Evolutionary conservation across 2,113 vertebrate genomes (phyloP).

Genomic region (Etheostoma spectabile): DNA sequence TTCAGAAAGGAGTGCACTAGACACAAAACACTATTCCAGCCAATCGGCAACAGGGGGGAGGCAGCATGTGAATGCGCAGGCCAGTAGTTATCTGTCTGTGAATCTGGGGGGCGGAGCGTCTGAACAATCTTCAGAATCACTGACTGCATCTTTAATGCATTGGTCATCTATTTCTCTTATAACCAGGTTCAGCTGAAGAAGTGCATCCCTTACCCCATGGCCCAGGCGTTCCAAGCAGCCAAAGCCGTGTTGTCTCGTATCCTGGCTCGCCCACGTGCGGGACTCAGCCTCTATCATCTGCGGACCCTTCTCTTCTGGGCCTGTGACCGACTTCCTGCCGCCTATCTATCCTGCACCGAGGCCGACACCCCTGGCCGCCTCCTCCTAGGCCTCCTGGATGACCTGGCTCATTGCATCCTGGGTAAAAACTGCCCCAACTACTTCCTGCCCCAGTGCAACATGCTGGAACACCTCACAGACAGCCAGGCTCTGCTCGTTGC

Average conservation of each 20-base stretch:
- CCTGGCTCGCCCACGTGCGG: conserved; percentile 82
- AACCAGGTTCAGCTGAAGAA: conserved; percentile 88
- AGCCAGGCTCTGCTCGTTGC: conserved; percentile 82
- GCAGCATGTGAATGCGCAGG: too few relatives aligned
- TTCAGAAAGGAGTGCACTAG: too few relatives aligned
- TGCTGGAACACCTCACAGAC: conserved; percentile 84
- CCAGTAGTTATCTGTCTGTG: too few relatives aligned
- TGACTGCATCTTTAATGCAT: background rate
- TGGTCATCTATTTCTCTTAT: background rate
- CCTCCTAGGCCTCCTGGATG: conserved; percentile 88
- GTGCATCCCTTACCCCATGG: conserved; percentile 87
- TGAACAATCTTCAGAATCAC: too few relatives aligned
- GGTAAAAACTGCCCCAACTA: conserved; percentile 89
- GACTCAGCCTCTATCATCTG: conserved; percentile 89
- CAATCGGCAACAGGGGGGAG: too few relatives aligned
- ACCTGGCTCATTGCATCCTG: conserved; percentile 87
- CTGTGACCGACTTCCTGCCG: conserved; percentile 87
- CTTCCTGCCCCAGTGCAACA: conserved; percentile 88
- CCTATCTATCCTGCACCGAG: conserved; percentile 84
- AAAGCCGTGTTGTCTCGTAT: conserved; percentile 86
- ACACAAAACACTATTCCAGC: too few relatives aligned
- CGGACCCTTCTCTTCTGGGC: conserved; percentile 90
- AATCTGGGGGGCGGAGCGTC: too few relatives aligned
- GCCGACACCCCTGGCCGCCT: conserved; percentile 85
- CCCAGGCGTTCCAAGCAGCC: conserved; percentile 88